Base-by-base conservation (phyloP, 2,797 vertebrate genomes). In the Champsocephalus esox region DNA sequence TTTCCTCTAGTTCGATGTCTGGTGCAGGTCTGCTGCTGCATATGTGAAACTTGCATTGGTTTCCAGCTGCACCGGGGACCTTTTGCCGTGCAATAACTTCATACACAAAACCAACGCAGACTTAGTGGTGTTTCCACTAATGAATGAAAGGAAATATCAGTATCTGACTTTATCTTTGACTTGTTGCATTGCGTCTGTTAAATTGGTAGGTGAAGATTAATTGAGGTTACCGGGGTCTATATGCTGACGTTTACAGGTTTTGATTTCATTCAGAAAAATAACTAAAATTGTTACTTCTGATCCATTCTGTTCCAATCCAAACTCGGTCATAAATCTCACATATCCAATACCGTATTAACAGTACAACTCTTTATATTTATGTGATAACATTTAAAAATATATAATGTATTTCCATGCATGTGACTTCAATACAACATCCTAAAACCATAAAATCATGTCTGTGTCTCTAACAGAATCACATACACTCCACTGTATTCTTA, bases 21-120 rank as follows among this genome's bases (percentile, higher is more conserved):
- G 32, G 66, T 70, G 79, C 74, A 82, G 48, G 76, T 9, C 4
- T 63, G 73, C 66, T 50, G 59, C 55, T 61, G 41, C 21, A 49
- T 4, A 59, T 24, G 49, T 9, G 57, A 74, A 79, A 58, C 61
- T 44, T 59, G 0, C 17, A 41, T 9, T 49, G 1, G 9, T 3
- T 64, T 17, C 17, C 14, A 48, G 9, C 38, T 80, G 77, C 73
- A 73, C 9, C 0, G 6, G 9, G 11, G 10, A 14, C 9, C 0
- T 68, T 64, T 58, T 65, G 38, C 38, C 69, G 43, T 62, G 32
- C 21, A 52, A 7, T 7, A 55, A 3, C 28, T 49, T 68, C 6
- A n/a, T 16, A 13, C 4, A 50, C 48, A 28, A 28, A 56, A 12
- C 1, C 0, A 10, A 32, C 10, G 43, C 46, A 69, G 2, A 48